These are phyloP conservation scores for Podarcis raffonei DNA, from an alignment of 2,113 vertebrate genomes.

Conservation along the genomic window DNA sequence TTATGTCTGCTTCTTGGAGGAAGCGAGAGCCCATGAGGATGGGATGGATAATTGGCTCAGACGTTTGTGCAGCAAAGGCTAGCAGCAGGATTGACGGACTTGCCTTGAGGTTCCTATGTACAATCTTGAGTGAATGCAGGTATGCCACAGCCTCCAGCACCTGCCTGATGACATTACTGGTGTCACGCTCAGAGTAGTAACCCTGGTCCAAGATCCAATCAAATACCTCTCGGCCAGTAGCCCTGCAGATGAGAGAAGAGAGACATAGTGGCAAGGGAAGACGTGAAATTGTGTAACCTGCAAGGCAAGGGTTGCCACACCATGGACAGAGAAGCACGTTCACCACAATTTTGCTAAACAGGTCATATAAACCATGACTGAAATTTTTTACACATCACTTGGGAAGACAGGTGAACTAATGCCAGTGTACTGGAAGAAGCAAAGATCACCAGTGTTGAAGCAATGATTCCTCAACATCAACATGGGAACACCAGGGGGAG, in stretches of 20 bases:
- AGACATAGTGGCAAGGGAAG: background rate
- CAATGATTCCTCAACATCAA: too few species aligned
- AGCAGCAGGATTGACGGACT: background rate
- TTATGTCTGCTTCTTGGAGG: background rate
- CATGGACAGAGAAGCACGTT: background rate
- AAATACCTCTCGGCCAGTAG: slow-evolving; percentile 96
- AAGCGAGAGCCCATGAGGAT: background rate
- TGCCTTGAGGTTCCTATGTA: slow-evolving; percentile 98
- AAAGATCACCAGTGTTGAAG: too few species aligned
- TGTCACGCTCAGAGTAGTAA: slow-evolving; percentile 97
- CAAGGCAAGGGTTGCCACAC: background rate
- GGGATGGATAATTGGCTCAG: background rate
- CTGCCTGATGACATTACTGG: slow-evolving; percentile 97
- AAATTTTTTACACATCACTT: too few species aligned
- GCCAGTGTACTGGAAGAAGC: too few species aligned
- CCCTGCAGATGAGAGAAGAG: slow-evolving; percentile 73
- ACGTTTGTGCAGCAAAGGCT: background rate
- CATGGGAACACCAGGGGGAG: too few species aligned
- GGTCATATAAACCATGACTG: background rate
- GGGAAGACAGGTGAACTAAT: too few species aligned
- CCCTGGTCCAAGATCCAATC: slow-evolving; percentile 99
- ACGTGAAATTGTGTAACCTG: background rate
- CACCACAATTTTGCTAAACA: too few species aligned
- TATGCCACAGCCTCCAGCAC: slow-evolving; percentile 97
- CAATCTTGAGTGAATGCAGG: slow-evolving; percentile 93